Base-by-base conservation (phyloP, 2,888 invertebrate species). In the Epinotia nisella region DNA sequence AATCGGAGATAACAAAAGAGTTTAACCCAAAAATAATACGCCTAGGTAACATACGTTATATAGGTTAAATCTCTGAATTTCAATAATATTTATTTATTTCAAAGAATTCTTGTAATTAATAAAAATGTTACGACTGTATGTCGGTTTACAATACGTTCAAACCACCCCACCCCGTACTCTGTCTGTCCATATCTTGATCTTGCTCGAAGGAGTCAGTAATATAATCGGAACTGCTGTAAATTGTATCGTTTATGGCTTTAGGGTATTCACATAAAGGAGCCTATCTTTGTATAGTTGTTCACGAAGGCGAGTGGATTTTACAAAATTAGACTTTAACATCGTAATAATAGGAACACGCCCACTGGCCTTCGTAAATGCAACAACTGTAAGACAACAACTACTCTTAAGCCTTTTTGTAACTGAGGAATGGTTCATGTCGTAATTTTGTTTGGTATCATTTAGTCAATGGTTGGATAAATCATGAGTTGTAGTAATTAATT, bases 211-310 rank as follows among this genome's bases (percentile, higher is more conserved):
- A 49, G 49, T 7, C 49, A n/a, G 49, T 49, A 49, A 49, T 49
- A 49, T 65, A 65, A 65, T 55, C 65, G 17, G 35, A 65, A 65
- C 29, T 19, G 65, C 41, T 61, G 61, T 70, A 45, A 61, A 70
- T 53, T 70, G 61, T 53, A 60, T 39, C 41, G 35, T 70, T 61
- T 67, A 67, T 58, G 15, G 29, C 58, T 29, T 49, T 49, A 49
- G n/a, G 49, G 49, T 49, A 49, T n/a, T 49, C 2, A n/a, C n/a
- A n/a, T n/a, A 49, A 15, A 49, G n/a, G 5, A n/a, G 49, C n/a
- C 15, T 49, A 4, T n/a, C 49, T 49, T 35, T 35, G 35, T 35
- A 9, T 35, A 9, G 35, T 35, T 35, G 35, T 35, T 35, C 35
- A 35, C 35, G 9, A 35, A 3, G 35, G 35, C 35, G 35, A 35